Conservation (phyloP, 2,888 invertebrate genomes). For the Pammene fasciana region DNA sequence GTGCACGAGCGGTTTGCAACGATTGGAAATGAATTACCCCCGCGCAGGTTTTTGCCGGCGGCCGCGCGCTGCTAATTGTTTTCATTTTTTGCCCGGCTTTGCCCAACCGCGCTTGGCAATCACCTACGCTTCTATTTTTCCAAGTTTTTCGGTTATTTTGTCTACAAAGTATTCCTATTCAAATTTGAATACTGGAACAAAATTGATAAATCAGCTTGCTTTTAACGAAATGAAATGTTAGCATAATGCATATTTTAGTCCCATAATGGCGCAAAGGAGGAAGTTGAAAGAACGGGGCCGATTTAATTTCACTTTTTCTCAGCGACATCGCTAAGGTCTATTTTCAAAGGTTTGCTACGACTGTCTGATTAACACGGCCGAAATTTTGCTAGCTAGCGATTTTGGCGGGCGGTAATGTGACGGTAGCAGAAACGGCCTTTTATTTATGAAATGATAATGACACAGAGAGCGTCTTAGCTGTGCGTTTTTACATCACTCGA, state of each 20-base stretch:
- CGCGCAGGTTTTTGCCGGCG: conserved; percentile 59
- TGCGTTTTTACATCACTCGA: no score
- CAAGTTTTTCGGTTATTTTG: conserved; percentile 18
- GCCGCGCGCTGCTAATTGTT: conserved; percentile 64
- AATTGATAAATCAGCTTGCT: conserved; percentile 18
- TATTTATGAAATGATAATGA: conserved; percentile 23
- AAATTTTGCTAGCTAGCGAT: conserved; percentile 21
- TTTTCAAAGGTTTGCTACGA: conserved; percentile 22
- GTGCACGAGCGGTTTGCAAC: conserved; percentile 46
- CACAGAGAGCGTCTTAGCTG: neutral
- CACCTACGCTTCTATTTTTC: conserved; percentile 33
- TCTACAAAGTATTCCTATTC: conserved; percentile 19
- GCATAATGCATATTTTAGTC: conserved; percentile 24
- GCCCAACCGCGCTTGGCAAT: conserved; percentile 44
- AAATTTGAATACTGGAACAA: conserved; percentile 5
- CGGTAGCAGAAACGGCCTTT: neutral
- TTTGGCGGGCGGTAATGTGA: conserved; percentile 9
- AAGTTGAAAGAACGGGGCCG: conserved; percentile 26
- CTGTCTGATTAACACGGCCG: conserved; percentile 28
- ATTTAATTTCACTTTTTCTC: conserved; percentile 38
- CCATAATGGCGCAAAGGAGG: conserved; percentile 26
- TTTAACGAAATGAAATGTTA: conserved; percentile 14
- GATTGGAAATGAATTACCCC: conserved; percentile 73
- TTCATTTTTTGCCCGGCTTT: conserved; percentile 57
- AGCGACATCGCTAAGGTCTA: conserved; percentile 25